Conservation (phyloP, 2,113 vertebrate species). For the Ia io region DNA sequence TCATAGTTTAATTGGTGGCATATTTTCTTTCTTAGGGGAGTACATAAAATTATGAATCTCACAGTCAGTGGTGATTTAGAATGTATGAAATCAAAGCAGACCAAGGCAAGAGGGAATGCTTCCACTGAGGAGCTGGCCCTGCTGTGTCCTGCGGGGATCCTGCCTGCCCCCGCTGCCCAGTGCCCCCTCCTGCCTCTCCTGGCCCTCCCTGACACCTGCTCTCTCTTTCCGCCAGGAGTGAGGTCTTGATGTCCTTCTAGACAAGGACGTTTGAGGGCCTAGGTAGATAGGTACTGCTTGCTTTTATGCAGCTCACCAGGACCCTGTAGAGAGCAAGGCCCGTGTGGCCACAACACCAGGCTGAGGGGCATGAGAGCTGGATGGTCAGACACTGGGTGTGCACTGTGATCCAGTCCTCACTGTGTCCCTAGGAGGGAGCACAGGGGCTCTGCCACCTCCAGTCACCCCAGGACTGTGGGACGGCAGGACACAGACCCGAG, state of each 20-base stretch:
- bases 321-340: fast-evolving
- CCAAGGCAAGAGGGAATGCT: not conserved
- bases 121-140: not conserved
- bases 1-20: slow-evolving; percentile 62
- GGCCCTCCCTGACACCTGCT: not conserved
- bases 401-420: not conserved
- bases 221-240: not conserved
- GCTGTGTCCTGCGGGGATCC: not conserved
- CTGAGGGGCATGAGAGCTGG: fast-evolving
- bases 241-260: not conserved
- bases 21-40: slow-evolving; percentile 43
- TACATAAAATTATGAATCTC: slow-evolving; percentile 43
- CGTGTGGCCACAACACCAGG: not conserved
- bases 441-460: not conserved
- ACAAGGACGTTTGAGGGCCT: not conserved
- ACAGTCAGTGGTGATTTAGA: not conserved
- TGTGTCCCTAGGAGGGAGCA: fast-evolving
- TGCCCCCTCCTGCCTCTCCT: not conserved
- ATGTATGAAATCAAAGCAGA: slow-evolving; percentile 31
- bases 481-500: not conserved
- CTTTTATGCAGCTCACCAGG: not conserved
- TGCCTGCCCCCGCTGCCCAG: not conserved
- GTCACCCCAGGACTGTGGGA: not conserved
- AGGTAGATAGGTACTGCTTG: not conserved
- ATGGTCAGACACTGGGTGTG: not conserved